Percentiles rank a stretch among this genome's conserved stretches.
Conservation (phyloP, 2,797 vertebrate species). For the Alectoris magna region DNA sequence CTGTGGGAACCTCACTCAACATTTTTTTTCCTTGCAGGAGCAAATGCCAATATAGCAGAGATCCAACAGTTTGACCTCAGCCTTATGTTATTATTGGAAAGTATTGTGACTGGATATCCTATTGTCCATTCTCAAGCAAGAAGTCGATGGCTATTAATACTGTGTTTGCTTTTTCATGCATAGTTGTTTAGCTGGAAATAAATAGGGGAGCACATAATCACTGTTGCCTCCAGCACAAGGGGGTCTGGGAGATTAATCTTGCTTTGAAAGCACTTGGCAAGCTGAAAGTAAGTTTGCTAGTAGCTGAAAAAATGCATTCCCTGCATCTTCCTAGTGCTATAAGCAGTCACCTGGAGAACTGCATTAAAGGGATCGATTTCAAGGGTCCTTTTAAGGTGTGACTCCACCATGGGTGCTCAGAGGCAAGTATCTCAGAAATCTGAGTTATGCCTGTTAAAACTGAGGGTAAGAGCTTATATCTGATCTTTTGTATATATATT, state of each 20-base stretch:
- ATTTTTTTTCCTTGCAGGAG: conserved; percentile 36
- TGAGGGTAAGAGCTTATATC: neutral
- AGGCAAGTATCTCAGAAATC: neutral
- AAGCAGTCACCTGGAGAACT: neutral
- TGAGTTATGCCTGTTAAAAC: neutral
- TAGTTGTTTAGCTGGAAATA: conserved; percentile 36
- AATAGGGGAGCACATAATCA: conserved; percentile 18
- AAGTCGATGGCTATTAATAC: conserved; percentile 30
- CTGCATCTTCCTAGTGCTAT: neutral
- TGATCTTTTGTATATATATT: neutral
- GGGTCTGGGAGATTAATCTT: neutral
- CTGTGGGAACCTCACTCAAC: conserved; percentile 69
- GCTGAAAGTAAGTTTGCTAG: neutral
- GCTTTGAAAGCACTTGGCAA: neutral
- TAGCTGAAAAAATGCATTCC: neutral
- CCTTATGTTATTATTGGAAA: conserved; percentile 54
- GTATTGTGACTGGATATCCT: neutral
- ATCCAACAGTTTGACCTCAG: conserved; percentile 61
- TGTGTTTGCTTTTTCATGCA: conserved; percentile 41
- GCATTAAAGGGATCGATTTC: neutral
- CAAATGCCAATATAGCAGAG: conserved; percentile 48
- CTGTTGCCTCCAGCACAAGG: neutral
- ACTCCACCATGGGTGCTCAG: neutral
- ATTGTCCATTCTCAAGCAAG: conserved; percentile 43
- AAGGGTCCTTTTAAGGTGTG: neutral